These are phyloP conservation scores for Sipha maydis DNA, from an alignment of 2,888 invertebrate species.

Conservation along the genomic window DNA sequence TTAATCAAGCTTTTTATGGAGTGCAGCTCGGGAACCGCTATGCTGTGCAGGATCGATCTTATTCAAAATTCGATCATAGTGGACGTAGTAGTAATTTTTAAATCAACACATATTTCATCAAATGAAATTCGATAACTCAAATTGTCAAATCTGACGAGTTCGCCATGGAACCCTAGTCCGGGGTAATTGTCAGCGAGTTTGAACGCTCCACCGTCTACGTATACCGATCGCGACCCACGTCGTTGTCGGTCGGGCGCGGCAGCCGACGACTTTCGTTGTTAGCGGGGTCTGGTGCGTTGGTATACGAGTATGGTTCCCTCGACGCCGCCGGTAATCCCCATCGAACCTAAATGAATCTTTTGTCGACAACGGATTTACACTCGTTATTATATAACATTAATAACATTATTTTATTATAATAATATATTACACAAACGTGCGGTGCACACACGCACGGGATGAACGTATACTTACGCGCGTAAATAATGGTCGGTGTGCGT, in stretches of 20 bases:
- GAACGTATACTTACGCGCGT: neutral
- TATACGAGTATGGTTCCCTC: neutral
- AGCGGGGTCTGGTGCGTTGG: neutral
- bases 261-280: neutral
- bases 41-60: too few relatives aligned
- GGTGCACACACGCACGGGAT: neutral
- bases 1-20: too few relatives aligned
- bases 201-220: too few relatives aligned
- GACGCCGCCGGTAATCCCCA: slow-evolving; percentile 25
- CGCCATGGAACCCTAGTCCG: neutral
- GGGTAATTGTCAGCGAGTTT: too few relatives aligned
- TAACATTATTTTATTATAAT: slow-evolving; percentile 5
- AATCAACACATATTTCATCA: too few relatives aligned
- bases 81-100: too few relatives aligned
- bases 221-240: too few relatives aligned
- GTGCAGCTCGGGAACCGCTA: too few relatives aligned
- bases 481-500: neutral
- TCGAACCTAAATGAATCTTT: slow-evolving; percentile 46
- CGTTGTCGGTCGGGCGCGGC: too few relatives aligned
- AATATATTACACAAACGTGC: neutral
- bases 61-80: too few relatives aligned
- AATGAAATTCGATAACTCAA: too few relatives aligned
- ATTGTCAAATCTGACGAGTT: too few relatives aligned
- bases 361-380: slow-evolving; percentile 34
- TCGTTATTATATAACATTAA: neutral